A percentile compares a stretch with the other conserved stretches of the same genome.
phyloP scores from a whole-genome alignment of 2,888 invertebrate species.

The Balanococcus diminutus region DNA sequence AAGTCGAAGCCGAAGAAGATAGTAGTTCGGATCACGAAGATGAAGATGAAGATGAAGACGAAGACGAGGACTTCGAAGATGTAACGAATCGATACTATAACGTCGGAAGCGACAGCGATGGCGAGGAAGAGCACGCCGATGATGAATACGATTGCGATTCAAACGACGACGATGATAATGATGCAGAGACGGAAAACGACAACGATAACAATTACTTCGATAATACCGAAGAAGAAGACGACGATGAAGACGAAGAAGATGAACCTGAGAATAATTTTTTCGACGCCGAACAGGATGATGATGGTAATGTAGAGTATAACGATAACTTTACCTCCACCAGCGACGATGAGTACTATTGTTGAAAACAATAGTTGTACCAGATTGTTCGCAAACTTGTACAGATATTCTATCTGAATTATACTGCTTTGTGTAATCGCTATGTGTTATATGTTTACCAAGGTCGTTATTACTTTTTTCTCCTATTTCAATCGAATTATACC shows the following conservation, averaged over 20 bases:
- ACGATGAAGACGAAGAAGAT: background rate
- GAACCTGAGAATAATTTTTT: background rate
- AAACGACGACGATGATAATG: background rate
- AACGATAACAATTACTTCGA: slow-evolving; percentile 22
- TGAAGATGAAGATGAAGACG: background rate
- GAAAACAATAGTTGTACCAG: background rate
- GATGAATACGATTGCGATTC: slow-evolving; percentile 24
- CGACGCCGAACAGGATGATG: background rate
- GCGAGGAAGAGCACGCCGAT: slow-evolving; percentile 17
- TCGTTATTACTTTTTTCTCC: background rate
- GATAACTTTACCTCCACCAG: background rate
- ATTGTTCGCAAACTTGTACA: background rate
- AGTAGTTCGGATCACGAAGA: slow-evolving; percentile 2
- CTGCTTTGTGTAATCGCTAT: background rate
- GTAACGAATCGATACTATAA: background rate
- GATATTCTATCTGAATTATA: background rate
- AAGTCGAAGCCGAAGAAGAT: background rate
- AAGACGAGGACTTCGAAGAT: background rate
- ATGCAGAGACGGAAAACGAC: background rate
- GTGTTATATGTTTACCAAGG: background rate
- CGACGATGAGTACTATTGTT: background rate
- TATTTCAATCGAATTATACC: background rate
- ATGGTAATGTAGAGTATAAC: background rate
- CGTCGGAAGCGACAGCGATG: background rate
- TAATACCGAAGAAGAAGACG: background rate